These are phyloP conservation scores for Desoria tigrina DNA, from an alignment of 2,888 invertebrate genomes.

Conservation along the genomic window DNA sequence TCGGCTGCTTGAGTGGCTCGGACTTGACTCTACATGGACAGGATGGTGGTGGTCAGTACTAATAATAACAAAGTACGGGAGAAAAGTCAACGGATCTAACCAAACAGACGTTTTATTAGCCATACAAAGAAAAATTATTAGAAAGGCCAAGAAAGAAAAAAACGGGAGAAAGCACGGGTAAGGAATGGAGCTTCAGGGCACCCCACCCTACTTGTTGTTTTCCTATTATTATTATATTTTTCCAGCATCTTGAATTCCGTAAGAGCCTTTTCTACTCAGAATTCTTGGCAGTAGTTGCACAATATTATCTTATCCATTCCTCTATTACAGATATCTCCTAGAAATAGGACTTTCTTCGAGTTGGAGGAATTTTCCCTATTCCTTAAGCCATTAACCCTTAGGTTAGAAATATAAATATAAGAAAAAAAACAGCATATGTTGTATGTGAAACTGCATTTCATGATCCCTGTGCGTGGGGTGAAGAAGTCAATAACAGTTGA, in stretches of 20 bases:
- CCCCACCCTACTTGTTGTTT: conserved; percentile 6
- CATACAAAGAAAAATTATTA: conserved; percentile 24
- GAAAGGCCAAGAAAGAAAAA: background rate
- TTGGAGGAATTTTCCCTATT: too few relatives aligned
- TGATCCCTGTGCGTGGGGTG: conserved; percentile 1
- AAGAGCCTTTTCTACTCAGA: too few relatives aligned
- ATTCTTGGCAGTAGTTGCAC: background rate
- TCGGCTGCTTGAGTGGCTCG: background rate
- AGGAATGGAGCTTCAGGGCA: conserved; percentile 13
- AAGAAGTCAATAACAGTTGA: conserved; percentile 7
- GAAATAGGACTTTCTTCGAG: too few relatives aligned
- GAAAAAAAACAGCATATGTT: background rate
- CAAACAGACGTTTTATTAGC: conserved; percentile 22
- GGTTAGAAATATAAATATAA: background rate
- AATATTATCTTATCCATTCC: background rate
- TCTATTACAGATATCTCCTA: background rate
- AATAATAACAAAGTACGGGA: conserved; percentile 5
- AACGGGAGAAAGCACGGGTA: background rate
- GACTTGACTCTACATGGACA: background rate
- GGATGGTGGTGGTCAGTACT: background rate
- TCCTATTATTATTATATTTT: conserved; percentile 6
- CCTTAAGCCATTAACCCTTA: background rate
- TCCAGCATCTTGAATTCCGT: background rate
- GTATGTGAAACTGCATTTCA: background rate
- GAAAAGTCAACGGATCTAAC: conserved; percentile 18